phyloP scores from a whole-genome alignment of 2,113 vertebrate species.

The Notarius quadriscutis region DNA sequence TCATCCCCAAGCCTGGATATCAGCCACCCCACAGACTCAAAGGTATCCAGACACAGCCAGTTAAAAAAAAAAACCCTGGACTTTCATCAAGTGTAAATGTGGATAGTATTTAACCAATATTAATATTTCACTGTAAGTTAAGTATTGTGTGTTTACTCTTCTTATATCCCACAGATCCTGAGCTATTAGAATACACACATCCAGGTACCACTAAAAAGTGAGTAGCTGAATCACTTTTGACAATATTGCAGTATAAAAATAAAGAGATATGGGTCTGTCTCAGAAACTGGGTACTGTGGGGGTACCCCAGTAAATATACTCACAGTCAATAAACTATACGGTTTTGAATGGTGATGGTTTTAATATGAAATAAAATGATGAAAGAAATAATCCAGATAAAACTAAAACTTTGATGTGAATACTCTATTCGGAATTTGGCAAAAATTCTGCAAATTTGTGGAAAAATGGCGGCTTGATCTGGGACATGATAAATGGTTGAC shows the following conservation, averaged over 20 bases:
- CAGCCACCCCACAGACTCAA: constrained; percentile 13
- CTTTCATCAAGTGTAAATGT: background rate
- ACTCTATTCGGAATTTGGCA: too few relatives aligned
- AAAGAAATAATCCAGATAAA: too few relatives aligned
- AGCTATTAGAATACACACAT: constrained; percentile 34
- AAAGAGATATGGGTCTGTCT: background rate
- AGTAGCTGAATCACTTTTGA: constrained; percentile 12
- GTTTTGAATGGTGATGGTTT: too few relatives aligned
- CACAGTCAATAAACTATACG: too few relatives aligned
- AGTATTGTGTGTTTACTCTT: background rate
- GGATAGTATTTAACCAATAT: background rate
- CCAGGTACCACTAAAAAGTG: constrained; percentile 37
- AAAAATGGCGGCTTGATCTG: too few relatives aligned
- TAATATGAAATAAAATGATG: too few relatives aligned
- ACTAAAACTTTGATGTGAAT: too few relatives aligned
- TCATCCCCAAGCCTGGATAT: constrained; percentile 18
- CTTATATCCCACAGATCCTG: constrained; percentile 33
- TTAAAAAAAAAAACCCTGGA: background rate
- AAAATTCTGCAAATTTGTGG: too few relatives aligned
- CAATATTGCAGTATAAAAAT: background rate
- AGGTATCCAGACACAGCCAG: constrained; percentile 15
- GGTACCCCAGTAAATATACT: too few relatives aligned
- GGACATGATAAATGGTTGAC: too few relatives aligned
- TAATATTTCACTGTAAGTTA: constrained; percentile 1
- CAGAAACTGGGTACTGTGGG: too few relatives aligned